These are phyloP conservation scores for Macrobrachium nipponense DNA, from an alignment of 1,140 invertebrate genomes.

Conservation along the genomic window DNA sequence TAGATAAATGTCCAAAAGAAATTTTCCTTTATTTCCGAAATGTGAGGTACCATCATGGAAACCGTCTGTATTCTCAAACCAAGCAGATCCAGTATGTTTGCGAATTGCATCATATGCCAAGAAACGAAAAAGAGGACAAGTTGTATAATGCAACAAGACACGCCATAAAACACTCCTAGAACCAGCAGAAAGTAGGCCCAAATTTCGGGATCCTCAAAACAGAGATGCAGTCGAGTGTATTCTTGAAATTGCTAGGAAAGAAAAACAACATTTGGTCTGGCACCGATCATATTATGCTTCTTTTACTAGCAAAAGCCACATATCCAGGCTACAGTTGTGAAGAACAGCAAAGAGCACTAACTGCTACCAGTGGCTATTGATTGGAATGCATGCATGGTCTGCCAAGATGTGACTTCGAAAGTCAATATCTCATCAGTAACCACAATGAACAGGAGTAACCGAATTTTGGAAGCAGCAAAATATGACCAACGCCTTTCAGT, in stretches of 20 bases:
- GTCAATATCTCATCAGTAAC: slow-evolving; percentile 17
- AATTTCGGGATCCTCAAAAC: slow-evolving; percentile 32
- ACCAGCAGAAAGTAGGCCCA: slow-evolving; percentile 19
- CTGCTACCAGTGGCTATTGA: slow-evolving; percentile 20
- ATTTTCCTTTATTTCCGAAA: slow-evolving; percentile 19
- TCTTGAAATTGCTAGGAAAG: slow-evolving; percentile 22
- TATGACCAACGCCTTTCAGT: too few species aligned
- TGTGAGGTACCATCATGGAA: slow-evolving; percentile 4
- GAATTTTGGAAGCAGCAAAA: slow-evolving; percentile 26
- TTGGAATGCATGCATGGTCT: slow-evolving; percentile 25
- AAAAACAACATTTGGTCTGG: too few species aligned
- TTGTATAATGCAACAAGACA: too few species aligned
- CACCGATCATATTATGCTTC: too few species aligned
- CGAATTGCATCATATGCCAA: too few species aligned
- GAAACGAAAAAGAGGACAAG: background rate
- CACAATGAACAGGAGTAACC: slow-evolving; percentile 25
- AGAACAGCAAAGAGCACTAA: slow-evolving; percentile 9
- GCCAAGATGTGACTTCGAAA: slow-evolving; percentile 26
- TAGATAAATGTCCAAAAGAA: too few species aligned
- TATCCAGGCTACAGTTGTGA: too few species aligned
- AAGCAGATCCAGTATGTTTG: too few species aligned
- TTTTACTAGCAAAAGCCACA: too few species aligned
- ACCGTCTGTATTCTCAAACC: slow-evolving; percentile 16
- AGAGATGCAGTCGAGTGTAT: slow-evolving; percentile 28
- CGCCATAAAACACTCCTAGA: slow-evolving; percentile 21